Base-by-base conservation (phyloP, 2,797 vertebrate species). In the Pristis pectinata region DNA sequence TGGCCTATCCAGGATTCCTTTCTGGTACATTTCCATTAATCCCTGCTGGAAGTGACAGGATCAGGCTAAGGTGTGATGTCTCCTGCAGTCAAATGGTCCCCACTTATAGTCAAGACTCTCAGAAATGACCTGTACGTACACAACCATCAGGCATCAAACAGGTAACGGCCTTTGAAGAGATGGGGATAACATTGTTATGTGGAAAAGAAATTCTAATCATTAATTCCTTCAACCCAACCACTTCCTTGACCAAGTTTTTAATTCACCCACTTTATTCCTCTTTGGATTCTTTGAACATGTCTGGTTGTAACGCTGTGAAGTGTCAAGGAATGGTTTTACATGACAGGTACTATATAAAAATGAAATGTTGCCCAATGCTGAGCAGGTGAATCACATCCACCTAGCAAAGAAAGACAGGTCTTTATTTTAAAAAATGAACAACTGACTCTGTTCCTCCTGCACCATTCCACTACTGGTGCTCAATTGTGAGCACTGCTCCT, bases 151-250 rank as follows among this genome's bases (percentile, higher is more conserved):
- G 85, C 56, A 22, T 89, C 85, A 89, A 87, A 49, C 49, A 44
- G 83, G 83, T 87, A 87, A 87, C 27, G 59, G 49, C 53, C 83
- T 87, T 59, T 30, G 83, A 53, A 87, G 30, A 87, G 85, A 64
- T 61, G 85, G 56, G 85, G 85, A 89, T 89, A 89, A 9, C 8
- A 34, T 89, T 89, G 85, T 85, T 59, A 85, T 89, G 85, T 85
- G 49, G 53, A 87, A 89, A 82, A 83, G 3, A 89, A 89, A 17
- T 89, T 59, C 56, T 89, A 61, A 61, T 64, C 56, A 89, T 89
- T 89, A 37, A 56, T n/a, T 15, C 56, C 85, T 30, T 61, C 59
- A 89, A 89, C n/a, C 11, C 64, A 67, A 7, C 53, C 34, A 89
- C 82, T 15, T 89, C n/a, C 30, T 76, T 89, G 56, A 37, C 30